Conservation (phyloP, 1,140 invertebrate species). For the Monochamus saltuarius region DNA sequence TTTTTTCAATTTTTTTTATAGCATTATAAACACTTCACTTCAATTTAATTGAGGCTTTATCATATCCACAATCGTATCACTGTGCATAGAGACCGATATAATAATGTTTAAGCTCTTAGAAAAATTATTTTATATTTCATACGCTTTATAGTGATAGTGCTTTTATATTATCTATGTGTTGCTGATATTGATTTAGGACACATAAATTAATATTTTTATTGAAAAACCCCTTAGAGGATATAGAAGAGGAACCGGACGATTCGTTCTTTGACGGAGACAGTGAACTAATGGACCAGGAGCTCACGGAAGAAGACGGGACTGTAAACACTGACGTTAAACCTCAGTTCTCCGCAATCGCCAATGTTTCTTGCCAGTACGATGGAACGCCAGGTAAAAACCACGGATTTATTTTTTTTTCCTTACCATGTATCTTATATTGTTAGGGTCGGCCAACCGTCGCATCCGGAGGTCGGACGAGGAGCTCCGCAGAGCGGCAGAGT, state of each 20-base stretch:
- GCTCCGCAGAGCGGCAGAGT: conserved; percentile 73
- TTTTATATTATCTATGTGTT: too few species aligned
- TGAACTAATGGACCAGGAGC: conserved; percentile 49
- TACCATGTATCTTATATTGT: too few species aligned
- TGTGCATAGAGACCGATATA: too few species aligned
- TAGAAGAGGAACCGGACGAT: conserved; percentile 46
- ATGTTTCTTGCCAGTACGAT: conserved; percentile 62
- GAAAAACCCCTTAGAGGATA: conserved; percentile 29
- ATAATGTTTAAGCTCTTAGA: too few species aligned
- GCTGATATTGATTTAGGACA: too few species aligned
- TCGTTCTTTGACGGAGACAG: conserved; percentile 48
- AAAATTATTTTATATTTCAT: too few species aligned
- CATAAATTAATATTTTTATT: not conserved
- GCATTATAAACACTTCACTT: too few species aligned
- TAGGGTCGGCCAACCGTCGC: conserved; percentile 46
- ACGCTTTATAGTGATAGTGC: too few species aligned
- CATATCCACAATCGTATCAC: too few species aligned
- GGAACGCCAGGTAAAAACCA: conserved; percentile 51
- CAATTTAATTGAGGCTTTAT: too few species aligned
- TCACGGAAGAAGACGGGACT: conserved; percentile 45
- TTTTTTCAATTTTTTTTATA: too few species aligned
- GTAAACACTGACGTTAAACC: conserved; percentile 40
- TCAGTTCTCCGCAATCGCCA: conserved; percentile 60
- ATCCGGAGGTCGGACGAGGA: conserved; percentile 72
- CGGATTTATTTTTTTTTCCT: conserved; percentile 1